A percentile compares a stretch with the other conserved stretches of the same genome.
These are phyloP conservation scores for Noctua fimbriata DNA, from an alignment of 2,888 invertebrate species.

Conservation along the genomic window DNA sequence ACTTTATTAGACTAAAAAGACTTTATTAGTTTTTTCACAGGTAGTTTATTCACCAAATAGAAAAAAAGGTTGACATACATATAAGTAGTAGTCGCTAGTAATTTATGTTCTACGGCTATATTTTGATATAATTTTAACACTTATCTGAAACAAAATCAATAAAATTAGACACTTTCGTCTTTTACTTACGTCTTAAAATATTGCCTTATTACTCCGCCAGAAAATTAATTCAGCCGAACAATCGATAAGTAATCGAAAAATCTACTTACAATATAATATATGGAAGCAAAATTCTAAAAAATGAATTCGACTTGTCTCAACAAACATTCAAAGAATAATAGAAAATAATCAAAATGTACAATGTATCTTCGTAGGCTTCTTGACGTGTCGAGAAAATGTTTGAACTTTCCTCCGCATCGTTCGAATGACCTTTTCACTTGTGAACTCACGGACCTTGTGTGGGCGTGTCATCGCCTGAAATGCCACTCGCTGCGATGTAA, in stretches of 20 bases:
- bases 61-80: too few species aligned
- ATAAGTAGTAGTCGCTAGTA: too few species aligned
- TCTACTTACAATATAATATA: not conserved
- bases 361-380: not conserved
- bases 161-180: not conserved
- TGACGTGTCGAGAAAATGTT: slow-evolving; percentile 14
- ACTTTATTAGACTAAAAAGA: too few species aligned
- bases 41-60: too few species aligned
- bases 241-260: not conserved
- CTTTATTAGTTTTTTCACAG: too few species aligned
- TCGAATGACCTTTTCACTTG: slow-evolving; percentile 41
- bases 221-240: not conserved
- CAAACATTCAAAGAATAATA: slow-evolving; percentile 9
- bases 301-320: not conserved
- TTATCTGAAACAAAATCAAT: not conserved
- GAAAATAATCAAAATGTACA: slow-evolving; percentile 1
- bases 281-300: not conserved
- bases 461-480: slow-evolving; percentile 29
- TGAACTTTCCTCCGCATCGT: slow-evolving; percentile 16
- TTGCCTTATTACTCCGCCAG: not conserved
- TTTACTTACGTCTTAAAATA: not conserved
- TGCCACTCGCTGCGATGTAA: slow-evolving; percentile 18
- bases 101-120: too few species aligned
- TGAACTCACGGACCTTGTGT: slow-evolving; percentile 21
- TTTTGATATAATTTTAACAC: not conserved